These are phyloP conservation scores for Parasteatoda lunata DNA, from an alignment of 2,888 invertebrate genomes.

Conservation along the genomic window DNA sequence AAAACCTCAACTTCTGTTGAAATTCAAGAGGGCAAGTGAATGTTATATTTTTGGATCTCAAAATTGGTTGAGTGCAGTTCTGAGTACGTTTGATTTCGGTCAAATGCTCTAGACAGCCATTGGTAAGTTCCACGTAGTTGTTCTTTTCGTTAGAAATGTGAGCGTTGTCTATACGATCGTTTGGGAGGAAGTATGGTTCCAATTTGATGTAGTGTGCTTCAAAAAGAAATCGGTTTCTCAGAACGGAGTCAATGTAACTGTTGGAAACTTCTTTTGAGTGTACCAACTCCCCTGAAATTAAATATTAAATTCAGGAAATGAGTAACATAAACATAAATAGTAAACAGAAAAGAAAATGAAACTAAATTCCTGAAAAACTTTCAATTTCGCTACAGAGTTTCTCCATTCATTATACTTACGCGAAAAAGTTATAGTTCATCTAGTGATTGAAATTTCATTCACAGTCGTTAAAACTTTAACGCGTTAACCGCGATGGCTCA, in stretches of 20 bases:
- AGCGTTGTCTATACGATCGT: constrained; percentile 4
- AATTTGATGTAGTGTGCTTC: constrained; percentile 3
- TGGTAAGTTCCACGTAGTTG: constrained; percentile 7
- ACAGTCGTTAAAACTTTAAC: no score
- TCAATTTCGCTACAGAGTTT: no score
- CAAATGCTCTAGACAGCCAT: not conserved
- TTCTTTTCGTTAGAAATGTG: not conserved
- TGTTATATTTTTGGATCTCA: not conserved
- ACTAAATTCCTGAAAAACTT: no score
- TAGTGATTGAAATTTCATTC: no score
- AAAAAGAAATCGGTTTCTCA: constrained; percentile 7
- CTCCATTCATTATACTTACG: no score
- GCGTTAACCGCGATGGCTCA: no score
- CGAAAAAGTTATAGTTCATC: no score
- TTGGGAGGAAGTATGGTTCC: not conserved
- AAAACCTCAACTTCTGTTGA: not conserved
- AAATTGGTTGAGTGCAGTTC: not conserved
- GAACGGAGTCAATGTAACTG: constrained; percentile 3
- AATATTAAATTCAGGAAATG: not conserved
- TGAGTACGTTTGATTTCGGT: constrained; percentile 3
- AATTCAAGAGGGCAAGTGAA: constrained; percentile 9
- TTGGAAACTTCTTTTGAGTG: not conserved
- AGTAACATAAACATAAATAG: not conserved
- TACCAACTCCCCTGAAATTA: no score
- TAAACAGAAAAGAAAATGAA: no score